Evolutionary conservation across 2,113 vertebrate genomes (phyloP), one percentile per base, ranked within the genome.

Genomic region (Pseudorectes ferrugineus): DNA sequence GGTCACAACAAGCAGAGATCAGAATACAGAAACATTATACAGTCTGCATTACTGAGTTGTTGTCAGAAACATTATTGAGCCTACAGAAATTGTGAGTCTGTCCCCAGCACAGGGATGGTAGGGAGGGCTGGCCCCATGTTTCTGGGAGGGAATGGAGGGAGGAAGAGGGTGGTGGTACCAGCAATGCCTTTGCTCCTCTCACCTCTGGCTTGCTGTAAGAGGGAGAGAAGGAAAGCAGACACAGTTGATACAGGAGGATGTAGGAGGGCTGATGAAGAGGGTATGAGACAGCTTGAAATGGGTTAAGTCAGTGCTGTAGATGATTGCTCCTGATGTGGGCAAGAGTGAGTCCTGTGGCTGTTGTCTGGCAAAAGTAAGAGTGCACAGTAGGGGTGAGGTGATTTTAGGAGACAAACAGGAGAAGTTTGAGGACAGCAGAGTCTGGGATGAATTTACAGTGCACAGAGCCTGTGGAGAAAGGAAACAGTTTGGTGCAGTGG

Each of bases 401-500:
- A 42, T 55, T 74, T 81, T 55, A 73, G 54, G 36, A 65, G 57
- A 78, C 29, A 68, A 72, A 8, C 26, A 29, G 25, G 38, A 6
- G 6, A 58, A 25, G 19, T 59, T 14, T 36, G 36, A 10, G 36
- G 21, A 63, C 36, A 61, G 36, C 25, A 36, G 40, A 76, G 6
- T 67, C 31, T n/a, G 31, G 23, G 28, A 20, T 26, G 10, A 31
- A 59, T 55, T 87, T 49, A 65, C 6, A 13, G 33, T 13, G 40
- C 0, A 1, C n/a, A 82, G 70, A 81, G 24, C 9, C 38, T 42
- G 20, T 1, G 2, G 23, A 75, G 49, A 76, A 83, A 45, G 36
- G 33, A 78, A 43, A 24, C 18, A 23, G 9, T 57, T 63, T 2
- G 9, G 33, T 35, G 33, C 1, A 1, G 62, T 1, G 1, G 48